A percentile compares a stretch with the other conserved stretches of the same genome.
Conservation (phyloP, 1,140 invertebrate genomes). For the Amyelois transitella region DNA sequence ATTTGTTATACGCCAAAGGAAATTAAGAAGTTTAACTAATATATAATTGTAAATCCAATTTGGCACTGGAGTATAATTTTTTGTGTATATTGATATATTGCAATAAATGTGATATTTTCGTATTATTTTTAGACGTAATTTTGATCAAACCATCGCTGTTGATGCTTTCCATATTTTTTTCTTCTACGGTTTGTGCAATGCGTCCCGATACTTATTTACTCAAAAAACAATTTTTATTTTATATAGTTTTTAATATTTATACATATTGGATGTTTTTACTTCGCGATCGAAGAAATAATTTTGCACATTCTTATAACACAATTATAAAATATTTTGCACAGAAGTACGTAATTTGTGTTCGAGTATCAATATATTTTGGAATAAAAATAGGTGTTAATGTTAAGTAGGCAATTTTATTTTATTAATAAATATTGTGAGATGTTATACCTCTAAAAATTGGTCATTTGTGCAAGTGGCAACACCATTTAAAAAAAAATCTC, state of each 20-base stretch:
- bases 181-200: not conserved
- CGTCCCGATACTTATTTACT: not conserved
- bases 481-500: not conserved
- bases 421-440: conserved; percentile 1
- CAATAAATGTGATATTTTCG: conserved; percentile 5
- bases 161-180: not conserved
- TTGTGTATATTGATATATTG: not conserved
- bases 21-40: no score
- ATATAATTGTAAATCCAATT: no score
- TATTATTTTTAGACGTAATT: conserved; percentile 1
- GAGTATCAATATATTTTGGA: not conserved
- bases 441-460: no score
- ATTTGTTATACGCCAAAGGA: no score
- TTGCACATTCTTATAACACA: conserved; percentile 5
- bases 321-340: conserved; percentile 7
- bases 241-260: not conserved
- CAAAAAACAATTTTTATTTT: not conserved
- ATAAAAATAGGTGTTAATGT: conserved; percentile 6
- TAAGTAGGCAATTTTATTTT: conserved; percentile 18
- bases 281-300: not conserved
- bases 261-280: conserved; percentile 3
- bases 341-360: conserved; percentile 3
- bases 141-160: not conserved
- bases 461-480: not conserved
- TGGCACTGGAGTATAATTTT: no score